Percentiles rank a stretch among this genome's conserved stretches.
Evolutionary conservation across 1,140 invertebrate genomes (phyloP).

Genomic region (Orius insidiosus): DNA sequence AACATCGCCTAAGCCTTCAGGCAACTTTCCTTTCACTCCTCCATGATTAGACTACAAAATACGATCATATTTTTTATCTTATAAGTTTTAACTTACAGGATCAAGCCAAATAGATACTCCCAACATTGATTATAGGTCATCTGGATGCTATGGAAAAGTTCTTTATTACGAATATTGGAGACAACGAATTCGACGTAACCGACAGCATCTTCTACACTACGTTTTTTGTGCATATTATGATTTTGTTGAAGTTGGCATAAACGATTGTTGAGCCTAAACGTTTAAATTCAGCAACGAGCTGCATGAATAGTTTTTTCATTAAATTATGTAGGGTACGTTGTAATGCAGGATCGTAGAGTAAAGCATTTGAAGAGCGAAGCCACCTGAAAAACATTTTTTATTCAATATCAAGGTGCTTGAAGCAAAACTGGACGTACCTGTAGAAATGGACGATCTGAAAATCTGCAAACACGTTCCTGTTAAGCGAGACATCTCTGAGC

Average conservation of each 20-base stretch:
- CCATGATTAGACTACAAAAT: conserved; percentile 41
- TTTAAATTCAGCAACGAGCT: conserved; percentile 85
- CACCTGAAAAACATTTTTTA: conserved; percentile 34
- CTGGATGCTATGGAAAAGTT: conserved; percentile 87
- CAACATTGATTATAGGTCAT: conserved; percentile 72
- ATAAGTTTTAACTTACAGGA: conserved; percentile 33
- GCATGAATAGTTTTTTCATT: conserved; percentile 93
- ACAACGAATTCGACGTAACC: conserved; percentile 84
- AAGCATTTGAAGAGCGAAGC: conserved; percentile 67
- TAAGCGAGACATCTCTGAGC: conserved; percentile 74
- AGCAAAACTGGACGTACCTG: conserved; percentile 32
- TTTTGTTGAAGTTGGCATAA: conserved; percentile 85
- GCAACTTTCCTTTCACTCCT: conserved; percentile 38
- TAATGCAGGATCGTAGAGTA: conserved; percentile 90
- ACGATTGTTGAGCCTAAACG: conserved; percentile 73
- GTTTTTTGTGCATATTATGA: conserved; percentile 86
- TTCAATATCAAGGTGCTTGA: neutral
- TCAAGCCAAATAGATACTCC: conserved; percentile 91
- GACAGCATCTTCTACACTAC: conserved; percentile 56
- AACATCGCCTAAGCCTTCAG: conserved; percentile 26
- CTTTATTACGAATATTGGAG: conserved; percentile 72
- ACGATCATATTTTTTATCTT: conserved; percentile 2
- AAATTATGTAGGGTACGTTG: conserved; percentile 74
- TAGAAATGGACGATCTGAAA: conserved; percentile 92
- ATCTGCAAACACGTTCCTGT: conserved; percentile 83